Conservation (phyloP, 2,888 invertebrate genomes). For the Synergus japonicus region DNA sequence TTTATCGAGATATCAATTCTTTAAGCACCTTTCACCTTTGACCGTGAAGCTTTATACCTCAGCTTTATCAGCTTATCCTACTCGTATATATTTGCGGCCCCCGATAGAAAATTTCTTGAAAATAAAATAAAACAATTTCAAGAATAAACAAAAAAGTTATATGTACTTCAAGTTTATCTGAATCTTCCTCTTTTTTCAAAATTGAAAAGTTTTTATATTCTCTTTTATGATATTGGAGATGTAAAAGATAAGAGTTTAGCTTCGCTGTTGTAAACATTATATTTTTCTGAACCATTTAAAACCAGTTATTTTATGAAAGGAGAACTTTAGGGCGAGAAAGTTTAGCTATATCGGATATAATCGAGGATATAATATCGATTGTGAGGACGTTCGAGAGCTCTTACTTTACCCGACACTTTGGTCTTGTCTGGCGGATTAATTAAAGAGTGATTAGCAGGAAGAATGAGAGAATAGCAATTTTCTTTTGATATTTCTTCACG, state of each 20-base stretch:
- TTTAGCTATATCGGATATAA: background rate
- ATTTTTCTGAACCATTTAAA: background rate
- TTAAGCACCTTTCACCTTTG: conserved; percentile 58
- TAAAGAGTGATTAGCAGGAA: background rate
- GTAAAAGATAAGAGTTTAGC: background rate
- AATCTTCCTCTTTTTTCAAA: background rate
- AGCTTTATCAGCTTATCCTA: background rate
- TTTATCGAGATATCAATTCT: conserved; percentile 70
- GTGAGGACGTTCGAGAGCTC: background rate
- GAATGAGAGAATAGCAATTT: background rate
- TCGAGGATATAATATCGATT: background rate
- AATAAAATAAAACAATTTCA: background rate
- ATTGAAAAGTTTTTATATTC: background rate
- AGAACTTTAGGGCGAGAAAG: background rate
- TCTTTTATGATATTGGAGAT: background rate
- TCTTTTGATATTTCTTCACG: background rate
- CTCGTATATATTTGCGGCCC: background rate
- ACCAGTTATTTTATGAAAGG: background rate
- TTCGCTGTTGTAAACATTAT: background rate
- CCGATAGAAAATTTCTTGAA: background rate
- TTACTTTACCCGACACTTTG: conserved; percentile 1
- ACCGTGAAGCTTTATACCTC: background rate
- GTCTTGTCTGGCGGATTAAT: background rate
- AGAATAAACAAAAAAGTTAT: too few species aligned
- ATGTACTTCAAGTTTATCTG: too few species aligned